A percentile compares a stretch with the other conserved stretches of the same genome.
Conservation (phyloP, 2,113 vertebrate species). For the Brienomyrus longianalis region DNA sequence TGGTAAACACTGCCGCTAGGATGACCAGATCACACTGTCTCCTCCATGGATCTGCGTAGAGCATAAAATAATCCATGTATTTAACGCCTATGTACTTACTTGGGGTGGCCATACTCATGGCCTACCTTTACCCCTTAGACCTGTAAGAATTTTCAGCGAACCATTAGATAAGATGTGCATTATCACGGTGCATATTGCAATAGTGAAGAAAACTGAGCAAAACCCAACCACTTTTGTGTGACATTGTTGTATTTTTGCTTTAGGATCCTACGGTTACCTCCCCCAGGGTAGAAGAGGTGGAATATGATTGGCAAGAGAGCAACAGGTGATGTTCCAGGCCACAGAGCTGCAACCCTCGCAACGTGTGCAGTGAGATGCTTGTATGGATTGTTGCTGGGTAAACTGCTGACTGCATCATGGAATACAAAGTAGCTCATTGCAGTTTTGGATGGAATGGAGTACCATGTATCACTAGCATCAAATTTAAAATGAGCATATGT, state of each 20-base stretch:
- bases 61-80: not conserved
- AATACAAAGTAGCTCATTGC: not conserved
- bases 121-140: not conserved
- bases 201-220: not conserved
- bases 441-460: not conserved
- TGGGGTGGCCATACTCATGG: not conserved
- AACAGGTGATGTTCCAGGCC: not conserved
- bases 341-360: not conserved
- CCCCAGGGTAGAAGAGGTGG: not conserved
- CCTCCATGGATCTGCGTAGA: not conserved
- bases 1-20: not conserved
- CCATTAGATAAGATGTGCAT: not conserved
- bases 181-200: not conserved
- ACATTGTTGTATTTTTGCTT: not conserved
- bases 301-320: not conserved
- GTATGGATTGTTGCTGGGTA: not conserved
- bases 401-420: not conserved
- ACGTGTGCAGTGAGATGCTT: not conserved
- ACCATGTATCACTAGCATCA: not conserved
- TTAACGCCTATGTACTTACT: not conserved
- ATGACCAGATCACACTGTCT: not conserved
- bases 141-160: not conserved
- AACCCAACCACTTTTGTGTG: not conserved
- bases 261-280: not conserved
- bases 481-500: not conserved